Percentiles rank a stretch among this genome's conserved stretches.
These are phyloP conservation scores for Agrotis clavis DNA, from an alignment of 2,888 invertebrate species.

Conservation along the genomic window DNA sequence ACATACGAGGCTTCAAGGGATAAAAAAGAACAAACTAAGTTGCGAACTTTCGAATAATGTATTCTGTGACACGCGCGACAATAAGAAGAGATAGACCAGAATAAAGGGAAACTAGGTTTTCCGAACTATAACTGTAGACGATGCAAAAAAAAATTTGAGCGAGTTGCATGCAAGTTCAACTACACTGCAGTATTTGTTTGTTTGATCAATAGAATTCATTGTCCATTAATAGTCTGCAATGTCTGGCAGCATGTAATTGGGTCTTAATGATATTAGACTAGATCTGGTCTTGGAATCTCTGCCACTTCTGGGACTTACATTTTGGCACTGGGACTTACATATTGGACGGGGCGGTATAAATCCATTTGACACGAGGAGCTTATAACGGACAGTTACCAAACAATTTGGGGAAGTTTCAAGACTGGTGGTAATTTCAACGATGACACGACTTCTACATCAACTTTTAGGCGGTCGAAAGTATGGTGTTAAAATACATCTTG, in stretches of 20 bases:
- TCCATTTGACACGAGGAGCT: background rate
- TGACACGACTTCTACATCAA: no score
- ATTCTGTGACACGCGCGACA: slow-evolving; percentile 26
- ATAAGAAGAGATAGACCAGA: slow-evolving; percentile 9
- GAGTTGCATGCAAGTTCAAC: no score
- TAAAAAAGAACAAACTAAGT: slow-evolving; percentile 18
- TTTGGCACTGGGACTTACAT: background rate
- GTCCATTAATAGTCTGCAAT: no score
- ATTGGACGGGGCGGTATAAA: background rate
- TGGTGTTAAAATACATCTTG: no score
- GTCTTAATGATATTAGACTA: background rate
- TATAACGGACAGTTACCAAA: background rate
- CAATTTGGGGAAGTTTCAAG: background rate
- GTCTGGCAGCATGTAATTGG: no score
- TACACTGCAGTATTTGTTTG: no score
- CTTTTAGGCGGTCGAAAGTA: no score
- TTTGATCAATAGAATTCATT: no score
- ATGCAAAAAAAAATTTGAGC: no score
- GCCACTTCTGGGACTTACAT: background rate
- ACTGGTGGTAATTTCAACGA: background rate
- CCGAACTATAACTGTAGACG: no score
- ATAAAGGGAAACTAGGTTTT: slow-evolving; percentile 16
- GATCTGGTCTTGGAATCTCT: background rate
- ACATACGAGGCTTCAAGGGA: background rate
- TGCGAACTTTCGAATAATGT: slow-evolving; percentile 16